Evolutionary conservation across 92 coral and sea anemone species (phyloP).

Genomic region (Epizoanthus rinbou): DNA sequence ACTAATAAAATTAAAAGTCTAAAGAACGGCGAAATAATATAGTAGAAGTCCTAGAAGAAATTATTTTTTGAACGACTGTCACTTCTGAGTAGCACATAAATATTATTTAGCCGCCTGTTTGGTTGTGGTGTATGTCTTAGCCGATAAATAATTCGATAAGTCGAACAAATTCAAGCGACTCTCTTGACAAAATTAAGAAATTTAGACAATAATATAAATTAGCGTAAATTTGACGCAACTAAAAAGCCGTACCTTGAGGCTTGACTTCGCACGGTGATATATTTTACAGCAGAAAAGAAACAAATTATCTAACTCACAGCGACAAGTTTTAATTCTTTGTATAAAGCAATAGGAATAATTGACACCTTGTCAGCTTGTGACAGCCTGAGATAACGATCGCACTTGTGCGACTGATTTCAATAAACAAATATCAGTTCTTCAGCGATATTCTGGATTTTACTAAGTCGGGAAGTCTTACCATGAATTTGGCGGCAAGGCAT

Average conservation of each 20-base stretch:
- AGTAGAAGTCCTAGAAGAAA: no score
- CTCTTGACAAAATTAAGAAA: constrained; percentile 23
- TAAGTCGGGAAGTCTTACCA: constrained; percentile 58
- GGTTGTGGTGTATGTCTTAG: constrained; percentile 28
- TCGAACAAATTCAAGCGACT: constrained; percentile 13
- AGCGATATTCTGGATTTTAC: background rate
- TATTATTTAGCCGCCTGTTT: constrained; percentile 26
- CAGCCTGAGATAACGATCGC: constrained; percentile 7
- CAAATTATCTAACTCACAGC: background rate
- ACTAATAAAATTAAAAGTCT: constrained; percentile 24
- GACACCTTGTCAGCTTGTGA: background rate
- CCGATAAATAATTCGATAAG: constrained; percentile 31
- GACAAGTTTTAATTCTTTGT: background rate
- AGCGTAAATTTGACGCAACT: constrained; percentile 2
- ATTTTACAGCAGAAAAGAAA: background rate
- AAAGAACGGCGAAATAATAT: background rate
- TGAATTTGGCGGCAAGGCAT: constrained; percentile 98
- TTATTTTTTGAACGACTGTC: background rate
- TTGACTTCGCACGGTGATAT: background rate
- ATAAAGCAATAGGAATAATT: background rate
- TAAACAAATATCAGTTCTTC: background rate
- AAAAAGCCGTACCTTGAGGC: background rate
- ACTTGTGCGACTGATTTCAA: background rate
- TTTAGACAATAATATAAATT: background rate
- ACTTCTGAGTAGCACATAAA: background rate